These are phyloP conservation scores for Sorex fumeus DNA, from an alignment of 2,113 vertebrate genomes.

Conservation along the genomic window DNA sequence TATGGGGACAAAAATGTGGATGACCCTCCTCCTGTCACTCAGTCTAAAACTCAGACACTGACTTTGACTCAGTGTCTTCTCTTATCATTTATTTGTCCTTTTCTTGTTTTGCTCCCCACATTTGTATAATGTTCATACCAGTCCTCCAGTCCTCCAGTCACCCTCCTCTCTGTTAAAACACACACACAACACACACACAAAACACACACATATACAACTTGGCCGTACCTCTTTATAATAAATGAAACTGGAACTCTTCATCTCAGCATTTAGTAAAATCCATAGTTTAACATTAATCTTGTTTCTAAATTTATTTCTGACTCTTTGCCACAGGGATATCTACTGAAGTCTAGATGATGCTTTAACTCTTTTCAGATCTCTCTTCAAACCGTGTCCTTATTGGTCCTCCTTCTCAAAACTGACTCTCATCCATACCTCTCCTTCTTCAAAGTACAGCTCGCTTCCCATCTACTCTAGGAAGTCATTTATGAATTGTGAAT, in stretches of 20 bases:
- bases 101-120: not conserved
- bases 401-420: not conserved
- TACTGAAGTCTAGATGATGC: not conserved
- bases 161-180: not conserved
- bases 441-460: not conserved
- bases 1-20: not conserved
- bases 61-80: not conserved
- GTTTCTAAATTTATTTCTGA: not conserved
- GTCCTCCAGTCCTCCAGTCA: not conserved
- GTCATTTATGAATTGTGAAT: not conserved
- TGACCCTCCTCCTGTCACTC: not conserved
- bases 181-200: too few species aligned
- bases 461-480: not conserved
- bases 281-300: not conserved
- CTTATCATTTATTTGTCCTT: not conserved
- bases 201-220: not conserved
- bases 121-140: not conserved
- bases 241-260: conserved; percentile 29
- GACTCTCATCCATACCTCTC: not conserved
- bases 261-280: not conserved
- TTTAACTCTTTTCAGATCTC: not conserved
- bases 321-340: not conserved
- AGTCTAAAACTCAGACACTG: not conserved
- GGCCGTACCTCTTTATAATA: not conserved
- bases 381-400: not conserved